phyloP scores from a whole-genome alignment of 2,888 invertebrate genomes.

The Megamerina dolium region DNA sequence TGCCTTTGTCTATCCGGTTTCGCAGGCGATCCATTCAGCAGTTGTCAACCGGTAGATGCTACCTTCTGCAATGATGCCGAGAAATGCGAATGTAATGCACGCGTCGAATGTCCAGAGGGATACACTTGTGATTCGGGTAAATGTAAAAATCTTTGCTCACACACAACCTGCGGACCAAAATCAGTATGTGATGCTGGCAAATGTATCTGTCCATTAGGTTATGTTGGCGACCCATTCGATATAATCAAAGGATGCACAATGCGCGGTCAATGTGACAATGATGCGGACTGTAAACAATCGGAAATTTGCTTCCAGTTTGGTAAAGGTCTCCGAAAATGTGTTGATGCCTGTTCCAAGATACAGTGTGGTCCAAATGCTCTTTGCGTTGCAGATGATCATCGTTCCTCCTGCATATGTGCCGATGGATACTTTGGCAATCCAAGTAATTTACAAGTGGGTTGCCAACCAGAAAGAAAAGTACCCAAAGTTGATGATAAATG shows the following conservation, averaged over 20 bases:
- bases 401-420: slow-evolving; percentile 79
- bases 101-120: slow-evolving; percentile 70
- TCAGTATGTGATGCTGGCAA: slow-evolving; percentile 73
- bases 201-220: slow-evolving; percentile 75
- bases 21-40: slow-evolving; percentile 81
- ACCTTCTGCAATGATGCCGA: slow-evolving; percentile 64
- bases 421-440: slow-evolving; percentile 80
- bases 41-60: slow-evolving; percentile 67
- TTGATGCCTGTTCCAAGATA: slow-evolving; percentile 79
- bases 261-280: slow-evolving; percentile 71
- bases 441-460: slow-evolving; percentile 70
- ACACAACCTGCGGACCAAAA: slow-evolving; percentile 72
- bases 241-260: slow-evolving; percentile 63
- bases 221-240: slow-evolving; percentile 69
- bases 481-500: slow-evolving; percentile 58
- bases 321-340: slow-evolving; percentile 72
- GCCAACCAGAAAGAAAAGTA: slow-evolving; percentile 63
- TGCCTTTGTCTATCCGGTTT: slow-evolving; percentile 81
- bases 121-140: slow-evolving; percentile 66
- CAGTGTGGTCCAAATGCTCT: slow-evolving; percentile 88
- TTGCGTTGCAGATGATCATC: slow-evolving; percentile 77
- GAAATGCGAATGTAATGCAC: slow-evolving; percentile 64
- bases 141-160: slow-evolving; percentile 72
- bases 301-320: slow-evolving; percentile 85
- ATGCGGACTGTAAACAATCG: slow-evolving; percentile 73